Conservation (phyloP, 2,113 vertebrate genomes). For the Desmodus rotundus region DNA sequence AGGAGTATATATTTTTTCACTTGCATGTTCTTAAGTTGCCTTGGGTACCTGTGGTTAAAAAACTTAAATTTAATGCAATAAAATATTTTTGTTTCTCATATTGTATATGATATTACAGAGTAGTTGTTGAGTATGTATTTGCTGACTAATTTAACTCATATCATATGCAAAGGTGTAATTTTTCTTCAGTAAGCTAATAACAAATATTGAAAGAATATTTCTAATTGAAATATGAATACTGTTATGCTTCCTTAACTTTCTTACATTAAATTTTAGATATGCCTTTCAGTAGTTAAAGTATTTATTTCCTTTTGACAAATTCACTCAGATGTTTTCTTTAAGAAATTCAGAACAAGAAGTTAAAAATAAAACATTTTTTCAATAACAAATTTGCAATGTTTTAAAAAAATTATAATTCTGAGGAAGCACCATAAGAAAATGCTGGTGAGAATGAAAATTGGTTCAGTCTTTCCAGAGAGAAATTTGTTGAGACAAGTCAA, state of each 20-base stretch:
- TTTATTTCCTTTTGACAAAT: not conserved
- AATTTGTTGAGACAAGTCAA: slow-evolving; percentile 1
- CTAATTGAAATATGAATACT: slow-evolving; percentile 6
- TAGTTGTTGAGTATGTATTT: not conserved
- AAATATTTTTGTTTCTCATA: not conserved
- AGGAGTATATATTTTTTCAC: not conserved
- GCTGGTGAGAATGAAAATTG: not conserved
- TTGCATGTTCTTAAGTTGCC: not conserved
- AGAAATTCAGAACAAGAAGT: slow-evolving; percentile 11
- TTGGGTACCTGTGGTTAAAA: not conserved
- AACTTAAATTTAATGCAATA: not conserved
- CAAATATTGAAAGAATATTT: not conserved
- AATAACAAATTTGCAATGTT: not conserved
- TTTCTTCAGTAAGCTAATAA: slow-evolving; percentile 12
- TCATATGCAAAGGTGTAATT: not conserved
- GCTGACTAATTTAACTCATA: not conserved
- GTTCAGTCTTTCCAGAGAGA: not conserved
- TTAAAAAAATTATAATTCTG: not conserved
- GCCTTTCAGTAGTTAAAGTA: not conserved
- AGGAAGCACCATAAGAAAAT: not conserved
- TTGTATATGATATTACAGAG: not conserved
- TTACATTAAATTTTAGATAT: slow-evolving; percentile 13
- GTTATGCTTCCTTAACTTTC: not conserved
- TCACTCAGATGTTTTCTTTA: not conserved
- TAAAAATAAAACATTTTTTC: slow-evolving; percentile 26